phyloP scores from a whole-genome alignment of 2,797 vertebrate genomes.

The Eulemur rubriventer region DNA sequence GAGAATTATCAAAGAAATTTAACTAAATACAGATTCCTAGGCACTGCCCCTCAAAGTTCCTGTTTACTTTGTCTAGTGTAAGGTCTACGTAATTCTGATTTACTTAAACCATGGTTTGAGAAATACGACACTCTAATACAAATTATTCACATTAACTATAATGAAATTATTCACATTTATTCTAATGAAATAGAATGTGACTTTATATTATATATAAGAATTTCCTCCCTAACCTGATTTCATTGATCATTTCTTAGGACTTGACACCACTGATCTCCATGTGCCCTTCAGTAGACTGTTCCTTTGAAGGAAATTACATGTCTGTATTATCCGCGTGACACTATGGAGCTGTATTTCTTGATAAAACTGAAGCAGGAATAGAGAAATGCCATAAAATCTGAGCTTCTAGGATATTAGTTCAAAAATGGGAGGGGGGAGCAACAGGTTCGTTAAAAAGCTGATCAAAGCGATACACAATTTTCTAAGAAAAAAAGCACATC shows the following conservation, averaged over 20 bases:
- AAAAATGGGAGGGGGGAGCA: background rate
- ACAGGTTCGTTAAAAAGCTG: background rate
- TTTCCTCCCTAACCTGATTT: background rate
- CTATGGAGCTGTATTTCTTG: background rate
- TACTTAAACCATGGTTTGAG: background rate
- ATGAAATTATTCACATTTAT: background rate
- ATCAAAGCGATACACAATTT: background rate
- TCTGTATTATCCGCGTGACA: background rate
- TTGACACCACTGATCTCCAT: background rate
- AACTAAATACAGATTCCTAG: background rate
- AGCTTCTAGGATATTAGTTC: background rate
- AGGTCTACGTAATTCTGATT: background rate
- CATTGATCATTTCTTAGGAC: background rate
- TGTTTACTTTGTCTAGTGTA: background rate
- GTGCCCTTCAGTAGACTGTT: background rate
- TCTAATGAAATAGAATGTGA: background rate
- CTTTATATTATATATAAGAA: background rate
- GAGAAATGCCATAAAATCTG: conserved; percentile 29
- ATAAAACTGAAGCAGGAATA: conserved; percentile 1
- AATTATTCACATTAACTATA: background rate
- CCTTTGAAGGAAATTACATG: conserved; percentile 10
- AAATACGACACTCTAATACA: background rate
- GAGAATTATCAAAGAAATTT: conserved; percentile 26
- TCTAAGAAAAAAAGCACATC: background rate
- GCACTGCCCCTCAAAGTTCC: background rate